phyloP scores from a whole-genome alignment of 2,888 invertebrate species.

The Yponomeuta cagnagella region DNA sequence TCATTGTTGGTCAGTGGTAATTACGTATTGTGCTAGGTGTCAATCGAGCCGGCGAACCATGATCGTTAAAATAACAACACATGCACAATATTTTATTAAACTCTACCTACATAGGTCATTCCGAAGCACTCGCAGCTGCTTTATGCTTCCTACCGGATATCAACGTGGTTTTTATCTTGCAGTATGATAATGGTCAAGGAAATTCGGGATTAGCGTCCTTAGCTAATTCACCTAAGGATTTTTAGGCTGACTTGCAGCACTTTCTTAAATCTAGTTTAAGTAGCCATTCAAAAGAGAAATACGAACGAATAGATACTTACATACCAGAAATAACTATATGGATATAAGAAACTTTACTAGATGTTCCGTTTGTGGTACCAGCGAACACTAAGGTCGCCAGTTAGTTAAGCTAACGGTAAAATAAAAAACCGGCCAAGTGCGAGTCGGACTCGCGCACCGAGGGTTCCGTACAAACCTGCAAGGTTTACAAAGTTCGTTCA shows the following conservation, averaged over 20 bases:
- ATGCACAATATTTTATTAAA: conserved; percentile 3
- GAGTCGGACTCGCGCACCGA: no score
- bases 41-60: conserved; percentile 13
- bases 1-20: conserved; percentile 36
- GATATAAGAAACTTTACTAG: no score
- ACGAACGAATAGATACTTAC: no score
- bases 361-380: not conserved
- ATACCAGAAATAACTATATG: no score
- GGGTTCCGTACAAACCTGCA: no score
- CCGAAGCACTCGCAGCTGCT: conserved; percentile 14
- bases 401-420: not conserved
- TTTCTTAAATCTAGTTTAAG: no score
- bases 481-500: no score
- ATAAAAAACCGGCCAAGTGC: no score
- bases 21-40: conserved; percentile 20
- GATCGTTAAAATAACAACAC: conserved; percentile 18
- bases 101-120: not conserved
- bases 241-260: no score
- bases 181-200: not conserved
- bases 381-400: not conserved
- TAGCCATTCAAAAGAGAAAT: no score
- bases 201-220: not conserved
- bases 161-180: not conserved
- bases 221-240: no score
- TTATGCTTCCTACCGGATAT: not conserved